Evolutionary conservation across 2,888 invertebrate genomes (phyloP).

Genomic region (Caenorhabditis sinica): DNA sequence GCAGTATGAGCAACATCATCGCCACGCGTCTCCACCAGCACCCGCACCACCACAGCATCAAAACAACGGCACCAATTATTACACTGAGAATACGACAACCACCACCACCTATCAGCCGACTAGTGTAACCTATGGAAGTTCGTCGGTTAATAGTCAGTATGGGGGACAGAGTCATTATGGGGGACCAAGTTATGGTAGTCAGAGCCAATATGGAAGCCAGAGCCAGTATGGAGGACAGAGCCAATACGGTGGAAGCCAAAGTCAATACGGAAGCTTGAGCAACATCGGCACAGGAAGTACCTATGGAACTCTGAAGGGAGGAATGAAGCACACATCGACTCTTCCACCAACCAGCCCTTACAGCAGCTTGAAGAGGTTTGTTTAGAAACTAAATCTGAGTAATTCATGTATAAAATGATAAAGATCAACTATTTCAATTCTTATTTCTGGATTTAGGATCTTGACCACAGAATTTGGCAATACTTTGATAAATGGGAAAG

Average conservation of each 20-base stretch:
- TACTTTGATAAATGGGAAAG: no score
- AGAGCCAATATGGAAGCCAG: not conserved
- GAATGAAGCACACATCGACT: constrained; percentile 61
- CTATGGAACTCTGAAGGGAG: constrained; percentile 62
- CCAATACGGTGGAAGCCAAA: constrained; percentile 40
- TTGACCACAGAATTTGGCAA: no score
- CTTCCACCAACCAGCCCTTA: constrained; percentile 68
- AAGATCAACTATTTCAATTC: no score
- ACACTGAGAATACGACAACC: constrained; percentile 55
- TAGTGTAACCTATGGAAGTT: constrained; percentile 44
- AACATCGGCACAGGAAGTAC: constrained; percentile 47
- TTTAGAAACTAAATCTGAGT: constrained; percentile 8
- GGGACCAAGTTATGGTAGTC: constrained; percentile 4
- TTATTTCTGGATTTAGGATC: no score
- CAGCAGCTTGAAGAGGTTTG: constrained; percentile 70
- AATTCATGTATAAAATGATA: not conserved
- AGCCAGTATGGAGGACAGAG: constrained; percentile 48
- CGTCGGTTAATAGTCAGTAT: constrained; percentile 40
- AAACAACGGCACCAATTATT: constrained; percentile 60
- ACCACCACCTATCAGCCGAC: constrained; percentile 54
- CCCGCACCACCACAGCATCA: constrained; percentile 44
- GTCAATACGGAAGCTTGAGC: constrained; percentile 59
- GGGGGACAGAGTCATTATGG: not conserved
- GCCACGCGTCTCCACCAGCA: constrained; percentile 32
- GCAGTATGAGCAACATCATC: constrained; percentile 37